Evolutionary conservation across 1,140 invertebrate genomes (phyloP).

Genomic region (Drosophila neocordata): DNA sequence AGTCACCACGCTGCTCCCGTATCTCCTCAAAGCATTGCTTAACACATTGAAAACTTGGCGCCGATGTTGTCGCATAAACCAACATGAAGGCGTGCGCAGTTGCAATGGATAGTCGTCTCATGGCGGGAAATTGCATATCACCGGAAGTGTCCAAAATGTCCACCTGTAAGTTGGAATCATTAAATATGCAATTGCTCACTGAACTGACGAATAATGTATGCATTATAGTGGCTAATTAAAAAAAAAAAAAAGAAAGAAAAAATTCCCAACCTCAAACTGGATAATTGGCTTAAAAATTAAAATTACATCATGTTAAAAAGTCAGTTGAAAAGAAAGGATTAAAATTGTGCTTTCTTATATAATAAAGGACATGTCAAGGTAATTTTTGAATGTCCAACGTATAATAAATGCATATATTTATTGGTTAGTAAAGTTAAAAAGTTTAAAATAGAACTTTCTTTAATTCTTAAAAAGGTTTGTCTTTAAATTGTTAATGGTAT

Average conservation of each 20-base stretch:
- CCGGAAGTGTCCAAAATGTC: conserved; percentile 95
- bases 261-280: not conserved
- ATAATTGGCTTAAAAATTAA: conserved; percentile 4
- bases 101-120: conserved; percentile 93
- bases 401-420: too few species aligned
- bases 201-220: not conserved
- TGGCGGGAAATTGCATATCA: conserved; percentile 94
- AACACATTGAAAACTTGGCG: conserved; percentile 89
- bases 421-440: too few species aligned
- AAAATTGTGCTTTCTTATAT: too few species aligned
- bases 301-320: too few species aligned
- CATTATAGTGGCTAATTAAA: conserved; percentile 16
- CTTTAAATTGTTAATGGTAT: too few species aligned
- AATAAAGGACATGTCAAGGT: too few species aligned
- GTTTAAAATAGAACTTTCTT: too few species aligned
- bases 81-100: conserved; percentile 95
- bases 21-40: conserved; percentile 93
- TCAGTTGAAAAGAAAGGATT: too few species aligned
- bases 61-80: conserved; percentile 92
- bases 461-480: too few species aligned
- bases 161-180: conserved; percentile 84
- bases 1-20: conserved; percentile 90
- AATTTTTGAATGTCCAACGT: too few species aligned
- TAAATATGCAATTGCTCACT: conserved; percentile 6
- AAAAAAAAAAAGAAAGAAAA: not conserved